Base-by-base conservation (phyloP, 2,888 invertebrate species). In the Eumerus sabulonum region DNA sequence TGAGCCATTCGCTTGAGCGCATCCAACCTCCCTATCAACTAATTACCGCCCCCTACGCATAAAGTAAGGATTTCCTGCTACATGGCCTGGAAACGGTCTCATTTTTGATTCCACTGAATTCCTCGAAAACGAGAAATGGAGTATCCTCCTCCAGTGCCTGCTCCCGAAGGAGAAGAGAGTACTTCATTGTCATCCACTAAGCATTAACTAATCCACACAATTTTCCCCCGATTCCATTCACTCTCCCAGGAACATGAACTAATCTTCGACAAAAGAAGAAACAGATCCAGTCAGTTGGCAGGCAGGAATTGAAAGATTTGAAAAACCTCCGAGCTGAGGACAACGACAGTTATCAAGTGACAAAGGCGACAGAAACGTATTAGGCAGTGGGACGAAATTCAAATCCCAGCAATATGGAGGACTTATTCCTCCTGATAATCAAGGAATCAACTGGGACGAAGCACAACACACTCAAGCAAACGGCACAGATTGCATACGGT, bases 401-500 rank as follows among this genome's bases (percentile, higher is more conserved):
- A 74, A 64, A 59, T 60, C 48, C 35, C 9, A 67, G 45, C 70
- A 81, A 72, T 82, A 96, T 97, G 96, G 97, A 97, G 91, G 96
- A 96, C 89, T 91, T 97, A 84, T 91, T 97, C 82, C 92, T 93
- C 87, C 94, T 94, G 88, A 93, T 97, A 85, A 92, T 94, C 84
- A 95, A 94, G 89, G 97, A 97, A 90, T 94, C 96, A 76, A 92
- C 93, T 57, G 94, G 94, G 84, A 93, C 94, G 27, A 97, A 96
- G 89, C 86, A 88, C 81, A 91, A 92, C 70, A 91, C 92, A 83
- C 89, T 97, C 84, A 93, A 94, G 86, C 94, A 95, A 90, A 92
- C 95, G 83, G 94, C 96, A 85, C 95, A 96, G 90, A 95, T 95
- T 90, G 96, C 96, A 83, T 92, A 95, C 88, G 96, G 97, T 96